Conservation (phyloP, 2,113 vertebrate genomes). For the Columba livia region DNA sequence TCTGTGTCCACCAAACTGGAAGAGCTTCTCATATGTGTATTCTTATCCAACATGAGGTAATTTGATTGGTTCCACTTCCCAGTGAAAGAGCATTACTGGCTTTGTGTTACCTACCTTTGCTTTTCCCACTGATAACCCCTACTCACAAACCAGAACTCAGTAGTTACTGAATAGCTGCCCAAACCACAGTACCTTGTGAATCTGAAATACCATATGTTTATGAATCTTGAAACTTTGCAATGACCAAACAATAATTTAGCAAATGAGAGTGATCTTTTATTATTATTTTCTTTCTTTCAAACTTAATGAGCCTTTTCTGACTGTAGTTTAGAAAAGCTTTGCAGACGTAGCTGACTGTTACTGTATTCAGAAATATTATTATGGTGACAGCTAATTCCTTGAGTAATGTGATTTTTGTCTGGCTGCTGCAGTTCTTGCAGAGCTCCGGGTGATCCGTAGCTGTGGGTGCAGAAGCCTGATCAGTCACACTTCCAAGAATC, state of each 20-base stretch:
- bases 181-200: neutral
- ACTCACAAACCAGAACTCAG: neutral
- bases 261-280: neutral
- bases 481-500: neutral
- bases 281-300: neutral
- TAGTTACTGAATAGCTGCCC: neutral
- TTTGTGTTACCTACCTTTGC: neutral
- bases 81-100: neutral
- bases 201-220: neutral
- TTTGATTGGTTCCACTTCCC: neutral
- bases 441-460: neutral
- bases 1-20: neutral
- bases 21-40: neutral
- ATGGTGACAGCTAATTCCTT: neutral
- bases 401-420: neutral
- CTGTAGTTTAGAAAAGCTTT: neutral
- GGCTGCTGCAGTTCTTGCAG: neutral
- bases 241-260: neutral
- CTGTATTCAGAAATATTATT: neutral
- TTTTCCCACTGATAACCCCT: neutral
- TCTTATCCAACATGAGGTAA: neutral
- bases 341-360: neutral
- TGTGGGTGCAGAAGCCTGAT: neutral
- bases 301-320: neutral
- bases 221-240: neutral